Base-by-base conservation (phyloP, 1,140 invertebrate genomes). In the Cydia fagiglandana region DNA sequence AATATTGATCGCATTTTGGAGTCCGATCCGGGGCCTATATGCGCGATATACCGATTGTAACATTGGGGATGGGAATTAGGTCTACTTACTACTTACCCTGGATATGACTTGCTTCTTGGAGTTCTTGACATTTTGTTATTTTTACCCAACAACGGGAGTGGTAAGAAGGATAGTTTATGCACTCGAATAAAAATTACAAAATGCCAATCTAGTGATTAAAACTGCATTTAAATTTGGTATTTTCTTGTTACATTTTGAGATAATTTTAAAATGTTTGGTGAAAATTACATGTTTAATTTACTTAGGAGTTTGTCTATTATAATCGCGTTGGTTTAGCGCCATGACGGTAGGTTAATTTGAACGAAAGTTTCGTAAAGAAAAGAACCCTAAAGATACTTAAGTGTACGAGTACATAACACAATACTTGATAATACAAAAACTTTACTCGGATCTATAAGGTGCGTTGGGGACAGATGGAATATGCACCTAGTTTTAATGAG, bases 61-160 rank as follows among this genome's bases (percentile, higher is more conserved):
- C 4, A 34, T 34, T 34, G 34, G 34, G 34, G 5, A 34, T 34
- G 34, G 4, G 34, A 34, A 34, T 34, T 34, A 34, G 5, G 6
- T 6, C 34, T 34, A 34, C 56, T 61, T 24, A 61, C 34, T 34
- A 34, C 56, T 61, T 24, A 61, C 56, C 56, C 56, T 24, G 56
- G 10, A 61, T 61, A 20, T 10, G 17, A 2, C n/a, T 61, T 61
- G 56, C 56, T 24, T 61, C 12, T 61, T 20, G 56, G 56, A 61
- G 7, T 61, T 61, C 20, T 61, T 61, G 56, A 61, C 56, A 61
- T 61, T 61, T 61, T 61, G 56, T 61, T 24, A 61, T 61, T 61
- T 61, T 61, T 61, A 61, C 20, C 56, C 20, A 61, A 24, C 56
- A 20, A 24, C 53, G 53, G 2, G 17, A 47, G 45, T 53, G 56